phyloP scores from a whole-genome alignment of 2,113 vertebrate species.

The Petrocephalus microphthalmus region DNA sequence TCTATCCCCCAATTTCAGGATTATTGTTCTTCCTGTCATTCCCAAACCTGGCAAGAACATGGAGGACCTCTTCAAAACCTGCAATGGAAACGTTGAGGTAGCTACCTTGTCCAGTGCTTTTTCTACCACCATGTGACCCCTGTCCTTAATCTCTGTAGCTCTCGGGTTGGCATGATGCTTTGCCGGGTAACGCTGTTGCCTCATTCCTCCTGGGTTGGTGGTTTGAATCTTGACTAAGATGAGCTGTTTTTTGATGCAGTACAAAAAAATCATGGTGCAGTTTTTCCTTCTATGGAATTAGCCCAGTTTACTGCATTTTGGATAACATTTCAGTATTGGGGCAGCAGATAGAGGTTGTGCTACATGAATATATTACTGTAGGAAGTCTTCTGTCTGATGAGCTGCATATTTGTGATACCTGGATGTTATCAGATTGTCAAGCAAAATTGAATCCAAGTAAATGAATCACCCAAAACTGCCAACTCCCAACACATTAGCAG shows the following conservation, averaged over 20 bases:
- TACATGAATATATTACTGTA: not conserved
- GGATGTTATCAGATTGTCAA: not conserved
- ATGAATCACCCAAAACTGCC: not conserved
- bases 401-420: not conserved
- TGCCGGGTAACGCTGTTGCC: not conserved
- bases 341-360: not conserved
- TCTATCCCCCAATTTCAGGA: slow-evolving; percentile 56
- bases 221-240: not conserved
- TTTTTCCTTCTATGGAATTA: not conserved
- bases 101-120: slow-evolving; percentile 26
- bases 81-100: slow-evolving; percentile 76
- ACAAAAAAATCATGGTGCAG: not conserved
- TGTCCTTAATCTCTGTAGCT: not conserved
- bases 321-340: not conserved
- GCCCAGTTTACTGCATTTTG: not conserved
- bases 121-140: not conserved
- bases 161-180: not conserved
- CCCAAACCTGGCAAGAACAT: slow-evolving; percentile 78
- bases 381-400: not conserved
- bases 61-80: slow-evolving; percentile 63
- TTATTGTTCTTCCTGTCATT: slow-evolving; percentile 75
- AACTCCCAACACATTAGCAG: not conserved
- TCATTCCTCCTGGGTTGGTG: not conserved
- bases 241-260: not conserved
- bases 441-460: not conserved